Evolutionary conservation across 2,888 invertebrate genomes (phyloP).

Genomic region (Morpho achilles): DNA sequence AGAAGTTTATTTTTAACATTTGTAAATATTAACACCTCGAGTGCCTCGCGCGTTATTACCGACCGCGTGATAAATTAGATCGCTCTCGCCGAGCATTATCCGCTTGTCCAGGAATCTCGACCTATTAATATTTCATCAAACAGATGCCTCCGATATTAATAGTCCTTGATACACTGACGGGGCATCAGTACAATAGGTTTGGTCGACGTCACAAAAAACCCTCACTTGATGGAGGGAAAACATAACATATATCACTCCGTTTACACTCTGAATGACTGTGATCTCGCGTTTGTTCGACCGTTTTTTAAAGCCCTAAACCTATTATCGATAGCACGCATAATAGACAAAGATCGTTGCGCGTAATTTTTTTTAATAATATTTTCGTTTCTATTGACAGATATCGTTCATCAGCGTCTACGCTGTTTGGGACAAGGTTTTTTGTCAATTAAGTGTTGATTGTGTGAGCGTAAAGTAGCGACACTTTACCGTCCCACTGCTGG

Average conservation of each 20-base stretch:
- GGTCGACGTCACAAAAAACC: conserved; percentile 38
- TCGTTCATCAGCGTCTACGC: conserved; percentile 10
- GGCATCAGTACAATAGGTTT: conserved; percentile 31
- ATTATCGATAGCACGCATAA: background rate
- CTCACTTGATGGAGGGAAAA: conserved; percentile 45
- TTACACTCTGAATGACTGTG: conserved; percentile 24
- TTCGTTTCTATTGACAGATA: conserved; percentile 10
- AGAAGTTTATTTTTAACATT: conserved; percentile 20
- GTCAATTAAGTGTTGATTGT: no score
- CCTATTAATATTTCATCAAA: conserved; percentile 69
- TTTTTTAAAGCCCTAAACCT: background rate
- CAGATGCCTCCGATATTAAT: conserved; percentile 51
- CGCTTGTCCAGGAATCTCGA: conserved; percentile 49
- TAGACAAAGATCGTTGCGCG: conserved; percentile 12
- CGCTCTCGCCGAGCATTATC: conserved; percentile 40
- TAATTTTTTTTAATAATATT: conserved; percentile 18
- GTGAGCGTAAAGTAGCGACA: no score
- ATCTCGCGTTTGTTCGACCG: background rate
- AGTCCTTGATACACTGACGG: conserved; percentile 35
- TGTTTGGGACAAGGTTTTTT: no score
- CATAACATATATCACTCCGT: conserved; percentile 36
- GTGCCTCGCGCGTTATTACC: conserved; percentile 28
- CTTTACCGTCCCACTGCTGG: no score
- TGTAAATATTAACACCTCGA: conserved; percentile 64
- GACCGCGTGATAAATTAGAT: conserved; percentile 53